Evolutionary conservation across 2,113 vertebrate species (phyloP).

Genomic region (Puntigrus tetrazona): DNA sequence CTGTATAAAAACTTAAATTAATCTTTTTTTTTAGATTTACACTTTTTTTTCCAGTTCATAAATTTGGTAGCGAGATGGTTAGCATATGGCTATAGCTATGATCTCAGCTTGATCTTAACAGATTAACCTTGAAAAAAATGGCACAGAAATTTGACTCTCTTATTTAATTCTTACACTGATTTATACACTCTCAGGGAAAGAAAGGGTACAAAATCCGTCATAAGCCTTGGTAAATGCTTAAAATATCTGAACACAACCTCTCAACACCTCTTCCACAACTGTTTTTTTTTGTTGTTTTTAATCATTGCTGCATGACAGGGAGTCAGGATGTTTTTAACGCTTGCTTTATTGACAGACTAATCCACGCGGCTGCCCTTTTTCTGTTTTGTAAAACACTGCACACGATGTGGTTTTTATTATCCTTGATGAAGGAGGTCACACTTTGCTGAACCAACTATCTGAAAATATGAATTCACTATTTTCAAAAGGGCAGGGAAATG

Average conservation of each 20-base stretch:
- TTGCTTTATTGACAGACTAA: constrained; percentile 49
- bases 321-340: constrained; percentile 30
- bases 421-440: constrained; percentile 51
- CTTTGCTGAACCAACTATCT: neutral
- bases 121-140: neutral
- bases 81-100: neutral
- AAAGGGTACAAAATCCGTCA: neutral
- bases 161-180: neutral
- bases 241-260: neutral
- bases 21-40: neutral
- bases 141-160: neutral
- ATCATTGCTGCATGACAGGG: neutral
- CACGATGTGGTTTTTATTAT: constrained; percentile 43
- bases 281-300: too few relatives aligned
- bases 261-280: neutral
- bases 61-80: neutral
- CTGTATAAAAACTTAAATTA: neutral
- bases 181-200: neutral
- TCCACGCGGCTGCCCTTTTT: neutral
- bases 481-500: neutral
- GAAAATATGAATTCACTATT: neutral
- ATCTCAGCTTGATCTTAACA: neutral
- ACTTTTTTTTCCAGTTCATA: neutral
- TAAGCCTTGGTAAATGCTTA: neutral
- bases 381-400: neutral